Percentiles rank a stretch among this genome's conserved stretches.
Evolutionary conservation across 2,797 vertebrate genomes (phyloP).

Genomic region (Sparus aurata): DNA sequence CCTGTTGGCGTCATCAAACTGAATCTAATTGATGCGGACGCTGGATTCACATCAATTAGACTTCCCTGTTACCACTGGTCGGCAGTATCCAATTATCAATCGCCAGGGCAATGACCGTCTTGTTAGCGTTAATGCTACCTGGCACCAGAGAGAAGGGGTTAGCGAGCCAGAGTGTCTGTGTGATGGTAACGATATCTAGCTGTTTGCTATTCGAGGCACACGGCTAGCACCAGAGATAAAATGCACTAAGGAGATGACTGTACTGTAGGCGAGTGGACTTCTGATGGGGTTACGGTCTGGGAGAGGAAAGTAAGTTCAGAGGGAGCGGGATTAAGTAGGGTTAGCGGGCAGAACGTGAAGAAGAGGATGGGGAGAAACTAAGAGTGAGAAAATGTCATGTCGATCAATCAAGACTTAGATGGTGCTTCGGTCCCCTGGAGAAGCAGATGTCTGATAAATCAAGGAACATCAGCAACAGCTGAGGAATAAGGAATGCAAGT

Average conservation of each 20-base stretch:
- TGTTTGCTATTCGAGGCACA: slow-evolving; percentile 69
- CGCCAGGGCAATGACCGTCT: slow-evolving; percentile 64
- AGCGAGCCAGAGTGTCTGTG: slow-evolving; percentile 43
- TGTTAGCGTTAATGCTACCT: slow-evolving; percentile 74
- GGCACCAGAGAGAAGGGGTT: slow-evolving; percentile 65
- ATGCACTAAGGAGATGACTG: slow-evolving; percentile 48
- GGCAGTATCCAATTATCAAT: slow-evolving; percentile 74
- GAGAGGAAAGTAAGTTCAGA: slow-evolving; percentile 43
- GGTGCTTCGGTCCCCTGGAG: slow-evolving; percentile 20
- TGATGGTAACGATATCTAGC: slow-evolving; percentile 55
- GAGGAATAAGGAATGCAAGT: not conserved
- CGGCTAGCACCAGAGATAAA: slow-evolving; percentile 38
- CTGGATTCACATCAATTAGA: slow-evolving; percentile 62
- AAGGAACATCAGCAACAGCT: slow-evolving; percentile 25
- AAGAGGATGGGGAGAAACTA: slow-evolving; percentile 10
- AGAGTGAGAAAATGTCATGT: slow-evolving; percentile 61
- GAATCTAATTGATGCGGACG: slow-evolving; percentile 57
- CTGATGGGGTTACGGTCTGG: slow-evolving; percentile 42
- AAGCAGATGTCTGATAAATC: slow-evolving; percentile 24
- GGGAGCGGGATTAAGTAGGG: slow-evolving; percentile 57
- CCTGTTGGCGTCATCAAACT: slow-evolving; percentile 40
- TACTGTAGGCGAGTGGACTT: slow-evolving; percentile 57
- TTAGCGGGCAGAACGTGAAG: slow-evolving; percentile 47
- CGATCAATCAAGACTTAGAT: slow-evolving; percentile 57
- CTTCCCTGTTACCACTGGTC: slow-evolving; percentile 47